phyloP scores from a whole-genome alignment of 2,113 vertebrate species.

The Anthoscopus minutus region DNA sequence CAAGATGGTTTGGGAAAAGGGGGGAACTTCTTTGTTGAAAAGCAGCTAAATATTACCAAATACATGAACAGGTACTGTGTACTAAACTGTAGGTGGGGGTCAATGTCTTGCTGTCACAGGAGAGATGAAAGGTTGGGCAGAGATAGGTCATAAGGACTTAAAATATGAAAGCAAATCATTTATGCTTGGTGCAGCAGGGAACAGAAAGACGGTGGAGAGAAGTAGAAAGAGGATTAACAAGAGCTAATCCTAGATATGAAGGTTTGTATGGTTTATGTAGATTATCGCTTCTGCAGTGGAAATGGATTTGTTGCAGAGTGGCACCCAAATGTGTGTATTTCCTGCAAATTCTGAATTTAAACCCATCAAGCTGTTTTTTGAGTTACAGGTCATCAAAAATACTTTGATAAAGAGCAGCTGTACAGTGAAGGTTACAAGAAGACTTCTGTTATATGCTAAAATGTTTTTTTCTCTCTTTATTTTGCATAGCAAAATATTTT shows the following conservation, averaged over 20 bases:
- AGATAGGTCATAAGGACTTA: neutral
- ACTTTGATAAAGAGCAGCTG: neutral
- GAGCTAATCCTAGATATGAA: conserved; percentile 29
- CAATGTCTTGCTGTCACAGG: neutral
- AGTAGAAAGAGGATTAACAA: conserved; percentile 28
- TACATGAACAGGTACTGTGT: rapidly evolving
- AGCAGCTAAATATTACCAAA: neutral
- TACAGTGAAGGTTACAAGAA: neutral
- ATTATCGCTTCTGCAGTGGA: neutral
- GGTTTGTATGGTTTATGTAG: conserved; percentile 33
- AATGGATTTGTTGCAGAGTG: conserved; percentile 32
- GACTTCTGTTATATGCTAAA: neutral
- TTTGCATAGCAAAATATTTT: neutral
- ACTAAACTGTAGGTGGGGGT: neutral
- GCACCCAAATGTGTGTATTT: conserved; percentile 1
- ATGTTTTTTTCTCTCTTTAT: neutral
- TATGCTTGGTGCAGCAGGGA: neutral
- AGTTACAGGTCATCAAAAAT: neutral
- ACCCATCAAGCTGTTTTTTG: neutral
- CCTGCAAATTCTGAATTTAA: neutral
- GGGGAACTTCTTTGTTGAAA: neutral
- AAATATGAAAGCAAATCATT: neutral
- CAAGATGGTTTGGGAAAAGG: neutral
- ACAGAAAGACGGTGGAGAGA: neutral
- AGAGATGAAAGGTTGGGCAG: neutral